Evolutionary conservation across 2,888 invertebrate genomes (phyloP).

Genomic region (Glyphotaelius pellucidus): DNA sequence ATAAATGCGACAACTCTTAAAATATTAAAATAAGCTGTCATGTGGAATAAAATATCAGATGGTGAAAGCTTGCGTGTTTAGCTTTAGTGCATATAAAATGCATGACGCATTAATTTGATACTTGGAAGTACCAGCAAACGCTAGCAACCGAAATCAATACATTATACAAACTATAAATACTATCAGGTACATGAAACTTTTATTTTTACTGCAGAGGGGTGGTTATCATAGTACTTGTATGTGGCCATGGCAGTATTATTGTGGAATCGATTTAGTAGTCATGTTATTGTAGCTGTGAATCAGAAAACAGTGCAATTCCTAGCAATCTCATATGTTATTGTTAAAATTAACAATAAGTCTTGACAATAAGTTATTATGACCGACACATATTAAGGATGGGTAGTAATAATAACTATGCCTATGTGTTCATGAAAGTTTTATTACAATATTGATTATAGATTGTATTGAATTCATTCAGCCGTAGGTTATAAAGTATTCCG

Average conservation of each 20-base stretch:
- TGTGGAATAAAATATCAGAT: not conserved
- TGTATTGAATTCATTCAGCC: not conserved
- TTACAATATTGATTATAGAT: not conserved
- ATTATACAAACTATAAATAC: not conserved
- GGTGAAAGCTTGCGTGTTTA: not conserved
- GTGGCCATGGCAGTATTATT: not conserved
- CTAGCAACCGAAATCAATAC: conserved; percentile 32
- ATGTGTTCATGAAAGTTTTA: not conserved
- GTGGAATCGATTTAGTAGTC: not conserved
- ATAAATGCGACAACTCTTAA: too few species aligned
- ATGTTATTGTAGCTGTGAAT: not conserved
- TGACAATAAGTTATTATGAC: not conserved
- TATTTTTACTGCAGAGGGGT: not conserved
- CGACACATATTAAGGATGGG: not conserved
- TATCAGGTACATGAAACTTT: not conserved
- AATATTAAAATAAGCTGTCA: not conserved
- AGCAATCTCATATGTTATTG: not conserved
- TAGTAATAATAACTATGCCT: not conserved
- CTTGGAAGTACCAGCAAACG: not conserved
- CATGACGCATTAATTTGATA: conserved; percentile 5
- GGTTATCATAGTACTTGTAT: not conserved
- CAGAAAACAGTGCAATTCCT: not conserved
- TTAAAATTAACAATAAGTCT: not conserved
- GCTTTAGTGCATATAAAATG: conserved; percentile 5
- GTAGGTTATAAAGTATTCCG: not conserved